phyloP scores from a whole-genome alignment of 2,888 invertebrate species.

The Cacoxenus indagator region DNA sequence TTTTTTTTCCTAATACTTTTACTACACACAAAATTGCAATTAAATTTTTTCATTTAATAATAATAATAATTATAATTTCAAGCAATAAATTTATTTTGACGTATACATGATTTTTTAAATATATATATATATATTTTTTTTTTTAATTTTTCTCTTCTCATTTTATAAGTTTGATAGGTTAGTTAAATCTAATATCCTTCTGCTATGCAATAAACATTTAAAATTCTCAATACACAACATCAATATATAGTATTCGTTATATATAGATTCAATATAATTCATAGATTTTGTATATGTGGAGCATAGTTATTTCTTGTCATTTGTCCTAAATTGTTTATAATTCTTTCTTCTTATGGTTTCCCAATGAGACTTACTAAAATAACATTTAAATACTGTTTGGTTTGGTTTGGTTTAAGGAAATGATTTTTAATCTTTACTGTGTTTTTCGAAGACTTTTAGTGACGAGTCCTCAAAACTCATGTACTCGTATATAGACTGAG shows the following conservation, averaged over 20 bases:
- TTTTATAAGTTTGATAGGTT: slow-evolving; percentile 30
- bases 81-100: slow-evolving; percentile 13
- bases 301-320: neutral
- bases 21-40: neutral
- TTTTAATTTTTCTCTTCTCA: slow-evolving; percentile 28
- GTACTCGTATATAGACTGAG: neutral
- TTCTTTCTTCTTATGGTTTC: neutral
- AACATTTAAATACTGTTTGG: slow-evolving; percentile 13
- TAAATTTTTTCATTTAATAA: neutral
- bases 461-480: neutral
- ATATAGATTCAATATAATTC: slow-evolving; percentile 1
- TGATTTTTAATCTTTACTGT: neutral
- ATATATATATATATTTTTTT: slow-evolving; percentile 34
- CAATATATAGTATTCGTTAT: slow-evolving; percentile 51
- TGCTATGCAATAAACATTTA: slow-evolving; percentile 51
- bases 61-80: slow-evolving; percentile 12
- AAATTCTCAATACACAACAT: slow-evolving; percentile 64
- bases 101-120: slow-evolving; percentile 21
- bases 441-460: neutral
- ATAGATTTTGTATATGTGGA: slow-evolving; percentile 25
- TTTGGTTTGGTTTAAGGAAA: slow-evolving; percentile 16
- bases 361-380: neutral
- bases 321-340: slow-evolving; percentile 11
- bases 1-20: neutral
- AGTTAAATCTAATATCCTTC: slow-evolving; percentile 19